A percentile compares a stretch with the other conserved stretches of the same genome.
These are phyloP conservation scores for Pseudorhombus dupliciocellatus DNA, from an alignment of 2,113 vertebrate species.

Conservation along the genomic window DNA sequence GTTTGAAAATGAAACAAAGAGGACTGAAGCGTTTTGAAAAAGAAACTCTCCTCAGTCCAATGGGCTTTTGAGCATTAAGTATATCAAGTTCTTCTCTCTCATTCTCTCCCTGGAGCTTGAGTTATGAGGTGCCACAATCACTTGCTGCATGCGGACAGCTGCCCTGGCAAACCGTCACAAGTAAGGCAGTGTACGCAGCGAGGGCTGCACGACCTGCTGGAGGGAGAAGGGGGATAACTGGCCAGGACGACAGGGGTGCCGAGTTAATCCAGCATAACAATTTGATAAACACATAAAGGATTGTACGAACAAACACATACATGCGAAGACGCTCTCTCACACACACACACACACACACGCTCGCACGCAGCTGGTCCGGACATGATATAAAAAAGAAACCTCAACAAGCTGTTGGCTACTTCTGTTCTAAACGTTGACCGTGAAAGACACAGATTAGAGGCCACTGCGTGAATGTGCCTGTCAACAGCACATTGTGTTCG, in stretches of 20 bases:
- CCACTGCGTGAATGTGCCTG: constrained; percentile 4
- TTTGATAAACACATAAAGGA: background rate
- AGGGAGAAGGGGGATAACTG: background rate
- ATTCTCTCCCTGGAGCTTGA: constrained; percentile 45
- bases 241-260: background rate
- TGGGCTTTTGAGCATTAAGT: background rate
- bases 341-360: background rate
- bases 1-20: constrained; percentile 12
- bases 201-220: background rate
- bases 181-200: constrained; percentile 37
- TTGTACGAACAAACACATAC: constrained; percentile 2
- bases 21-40: background rate
- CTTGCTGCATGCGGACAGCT: constrained; percentile 68
- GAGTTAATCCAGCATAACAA: background rate
- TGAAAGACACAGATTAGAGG: constrained; percentile 34
- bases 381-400: constrained; percentile 11
- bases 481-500: constrained; percentile 43
- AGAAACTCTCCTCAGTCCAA: constrained; percentile 1
- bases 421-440: constrained; percentile 15
- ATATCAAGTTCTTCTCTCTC: constrained; percentile 15
- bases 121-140: constrained; percentile 66
- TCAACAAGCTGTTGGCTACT: constrained; percentile 11
- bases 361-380: constrained; percentile 6
- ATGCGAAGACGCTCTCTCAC: background rate
- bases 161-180: constrained; percentile 65